Conservation (phyloP, 2,797 vertebrate genomes). For the Varecia variegata region DNA sequence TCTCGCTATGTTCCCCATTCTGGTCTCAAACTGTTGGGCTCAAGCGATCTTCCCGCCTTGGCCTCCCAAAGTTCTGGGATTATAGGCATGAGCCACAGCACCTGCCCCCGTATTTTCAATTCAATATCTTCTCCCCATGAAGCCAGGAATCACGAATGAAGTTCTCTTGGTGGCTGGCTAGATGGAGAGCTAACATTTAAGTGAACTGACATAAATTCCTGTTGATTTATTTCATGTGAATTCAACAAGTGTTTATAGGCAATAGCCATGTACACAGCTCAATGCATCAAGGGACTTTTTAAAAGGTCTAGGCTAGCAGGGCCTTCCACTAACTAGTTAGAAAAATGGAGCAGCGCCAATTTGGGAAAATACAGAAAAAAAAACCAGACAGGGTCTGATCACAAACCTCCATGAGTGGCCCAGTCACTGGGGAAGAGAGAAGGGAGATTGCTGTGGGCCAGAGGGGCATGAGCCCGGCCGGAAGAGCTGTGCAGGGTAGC, state of each 20-base stretch:
- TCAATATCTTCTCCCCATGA: background rate
- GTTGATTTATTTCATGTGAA: background rate
- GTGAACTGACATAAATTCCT: background rate
- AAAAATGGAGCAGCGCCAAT: background rate
- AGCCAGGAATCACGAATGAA: background rate
- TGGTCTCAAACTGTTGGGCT: too few species aligned
- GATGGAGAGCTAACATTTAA: background rate
- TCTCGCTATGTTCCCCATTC: too few species aligned
- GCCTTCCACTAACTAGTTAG: background rate
- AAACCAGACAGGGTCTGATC: background rate
- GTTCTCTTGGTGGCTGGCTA: background rate
- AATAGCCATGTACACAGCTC: background rate
- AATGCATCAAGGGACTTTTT: background rate
- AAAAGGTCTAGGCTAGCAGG: background rate
- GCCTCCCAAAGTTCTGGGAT: too few species aligned
- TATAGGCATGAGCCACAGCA: too few species aligned
- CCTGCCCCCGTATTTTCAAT: background rate
- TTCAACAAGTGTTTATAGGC: background rate
- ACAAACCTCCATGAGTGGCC: background rate
- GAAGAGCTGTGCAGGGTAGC: background rate
- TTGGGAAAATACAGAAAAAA: background rate
- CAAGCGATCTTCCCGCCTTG: too few species aligned
- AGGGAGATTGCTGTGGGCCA: background rate
- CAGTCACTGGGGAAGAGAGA: background rate
- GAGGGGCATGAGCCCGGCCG: background rate